Base-by-base conservation (phyloP, 2,888 invertebrate genomes). In the Eristalis pertinax region DNA sequence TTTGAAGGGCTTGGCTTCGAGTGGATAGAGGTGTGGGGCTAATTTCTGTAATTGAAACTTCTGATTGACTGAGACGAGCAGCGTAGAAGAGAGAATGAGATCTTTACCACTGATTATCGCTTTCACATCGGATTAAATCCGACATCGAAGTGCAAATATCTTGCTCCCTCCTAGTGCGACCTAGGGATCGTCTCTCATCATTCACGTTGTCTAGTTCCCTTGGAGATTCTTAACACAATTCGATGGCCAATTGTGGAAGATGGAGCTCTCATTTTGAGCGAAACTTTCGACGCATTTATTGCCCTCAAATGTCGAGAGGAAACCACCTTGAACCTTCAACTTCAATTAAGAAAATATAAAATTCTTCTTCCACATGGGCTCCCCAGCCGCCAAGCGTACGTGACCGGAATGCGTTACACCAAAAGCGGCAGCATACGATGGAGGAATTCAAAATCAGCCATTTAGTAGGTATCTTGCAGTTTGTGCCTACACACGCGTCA, bases 11-110 rank as follows among this genome's bases (percentile, higher is more conserved):
- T 67, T 41, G 75, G 35, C 65, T 19, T 10, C 3, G 29, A 38
- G 15, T 58, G 15, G 19, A n/a, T 58, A 67, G 67, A 60, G 58
- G 75, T 75, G 75, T 60, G 67, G 26, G 35, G 24, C 50, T 56
- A 74, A 74, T 73, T 60, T 60, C 15, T 60, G 26, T 60, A 60
- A 60, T 60, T 26, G 26, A 60, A 38, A 38, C 38, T 13, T 2
- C 13, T 1, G 26, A 26, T 24, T 13, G 60, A 15, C 13, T n/a
- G 13, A 24, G 60, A 19, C 19, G 43, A n/a, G n/a, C 1, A 15
- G 19, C n/a, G n/a, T n/a, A n/a, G 8, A 13, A 38, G 38, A 38
- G 38, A 38, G 38, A 11, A 2, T 0, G 1, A 38, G 38, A 32
- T 10, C 1, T 7, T 11, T 8, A 13, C 3, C 13, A 4, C 38